Evolutionary conservation across 2,888 invertebrate species (phyloP), one percentile per base, ranked within the genome.

Genomic region (Chirona hameri): DNA sequence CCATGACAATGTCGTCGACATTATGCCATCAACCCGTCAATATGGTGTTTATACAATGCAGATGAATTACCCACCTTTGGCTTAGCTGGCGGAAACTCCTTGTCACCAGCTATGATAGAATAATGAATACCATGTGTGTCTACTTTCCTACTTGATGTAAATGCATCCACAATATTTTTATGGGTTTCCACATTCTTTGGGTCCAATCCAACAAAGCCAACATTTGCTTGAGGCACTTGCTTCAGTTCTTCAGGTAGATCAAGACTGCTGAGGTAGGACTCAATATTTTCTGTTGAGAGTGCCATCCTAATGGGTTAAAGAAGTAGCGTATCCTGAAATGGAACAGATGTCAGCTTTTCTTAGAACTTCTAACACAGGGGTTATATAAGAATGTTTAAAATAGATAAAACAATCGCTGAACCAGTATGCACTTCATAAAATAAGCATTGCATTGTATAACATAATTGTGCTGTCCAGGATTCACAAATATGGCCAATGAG

Each of bases 221-320:
- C 76, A 46, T 76, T 76, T 7, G 46, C 76, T 24, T 46, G 39
- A 10, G 55, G 57, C 24, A 60, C 55, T 18, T 81, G 81, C 46
- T 81, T 81, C 57, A n/a, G 5, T n/a, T 81, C 52, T n/a, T 81
- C 65, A 27, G 81, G 81, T 15, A 29, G 57, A 24, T 76, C 60
- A 1, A 57, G 60, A 24, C 57, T 82, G 46, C n/a, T 24, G 21
- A 55, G 48, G 57, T 79, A 24, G 21, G 10, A 12, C 3, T 52
- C 27, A 14, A 24, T 7, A 10, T 31, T 60, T 9, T 65, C 65
- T 27, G n/a, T 1, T 27, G n/a, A 5, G 10, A n/a, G 0, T 65
- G 65, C n/a, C 65, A 65, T 65, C n/a, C n/a, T 65, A 52, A 7
- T 39, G 39, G 39, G 39, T 7, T 39, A 39, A 39, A 39, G 39